Conservation (phyloP, 2,797 vertebrate species). For the Chromis chromis region DNA sequence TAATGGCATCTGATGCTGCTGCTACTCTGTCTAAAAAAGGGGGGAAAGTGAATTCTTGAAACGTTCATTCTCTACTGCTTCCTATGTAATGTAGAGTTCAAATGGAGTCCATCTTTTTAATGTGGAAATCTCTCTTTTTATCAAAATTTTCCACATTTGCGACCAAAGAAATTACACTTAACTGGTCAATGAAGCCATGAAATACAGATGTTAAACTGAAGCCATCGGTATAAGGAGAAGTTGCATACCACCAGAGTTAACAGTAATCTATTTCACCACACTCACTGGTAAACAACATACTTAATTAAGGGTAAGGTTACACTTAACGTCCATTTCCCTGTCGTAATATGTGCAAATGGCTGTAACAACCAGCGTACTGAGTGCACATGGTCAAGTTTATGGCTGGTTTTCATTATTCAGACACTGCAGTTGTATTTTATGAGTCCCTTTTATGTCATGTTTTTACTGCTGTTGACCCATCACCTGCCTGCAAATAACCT, state of each 20-base stretch:
- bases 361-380: not conserved
- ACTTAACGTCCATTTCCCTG: not conserved
- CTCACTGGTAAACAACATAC: not conserved
- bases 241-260: not conserved
- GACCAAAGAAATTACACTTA: not conserved
- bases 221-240: not conserved
- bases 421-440: not conserved
- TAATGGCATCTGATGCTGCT: too few relatives aligned
- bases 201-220: not conserved
- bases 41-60: too few relatives aligned
- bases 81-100: too few relatives aligned
- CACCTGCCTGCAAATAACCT: not conserved
- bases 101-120: too few relatives aligned
- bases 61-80: too few relatives aligned
- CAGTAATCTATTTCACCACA: not conserved
- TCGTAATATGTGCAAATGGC: not conserved
- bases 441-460: not conserved
- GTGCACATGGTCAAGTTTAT: not conserved
- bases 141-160: not conserved
- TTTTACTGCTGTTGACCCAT: not conserved
- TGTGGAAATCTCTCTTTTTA: not conserved
- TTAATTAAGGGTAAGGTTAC: not conserved
- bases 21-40: too few relatives aligned
- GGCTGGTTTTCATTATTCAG: not conserved
- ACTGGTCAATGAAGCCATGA: not conserved